A percentile compares a stretch with the other conserved stretches of the same genome.
phyloP scores from a whole-genome alignment of 1,140 invertebrate species.

The Hycleus cichorii region DNA sequence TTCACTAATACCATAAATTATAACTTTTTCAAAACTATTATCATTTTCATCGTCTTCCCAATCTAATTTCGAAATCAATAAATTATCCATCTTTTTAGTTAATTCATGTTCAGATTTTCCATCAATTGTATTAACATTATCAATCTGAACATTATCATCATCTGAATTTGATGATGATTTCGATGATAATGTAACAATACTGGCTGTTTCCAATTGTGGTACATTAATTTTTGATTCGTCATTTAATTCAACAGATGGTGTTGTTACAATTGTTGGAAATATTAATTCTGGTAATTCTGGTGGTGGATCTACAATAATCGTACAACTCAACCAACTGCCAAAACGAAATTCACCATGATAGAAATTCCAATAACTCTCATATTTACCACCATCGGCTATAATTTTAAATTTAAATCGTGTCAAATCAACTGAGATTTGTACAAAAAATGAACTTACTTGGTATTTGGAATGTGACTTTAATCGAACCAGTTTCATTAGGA shows the following conservation, averaged over 20 bases:
- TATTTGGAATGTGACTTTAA: conserved; percentile 32
- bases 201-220: too few relatives aligned
- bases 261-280: too few relatives aligned
- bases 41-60: neutral
- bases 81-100: too few relatives aligned
- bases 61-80: too few relatives aligned
- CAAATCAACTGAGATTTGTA: neutral
- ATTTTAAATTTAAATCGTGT: conserved; percentile 8
- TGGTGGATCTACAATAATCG: conserved; percentile 28
- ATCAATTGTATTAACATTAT: too few relatives aligned
- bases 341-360: conserved; percentile 36
- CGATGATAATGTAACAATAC: too few relatives aligned
- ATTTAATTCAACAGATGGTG: too few relatives aligned
- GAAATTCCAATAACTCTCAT: conserved; percentile 42
- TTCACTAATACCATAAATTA: conserved; percentile 2
- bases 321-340: conserved; percentile 36
- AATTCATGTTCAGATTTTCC: too few relatives aligned
- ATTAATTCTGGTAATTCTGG: too few relatives aligned
- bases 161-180: too few relatives aligned
- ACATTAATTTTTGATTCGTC: too few relatives aligned
- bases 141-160: too few relatives aligned
- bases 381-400: conserved; percentile 34
- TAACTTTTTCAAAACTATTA: neutral
- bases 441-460: conserved; percentile 33
- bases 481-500: conserved; percentile 35